phyloP scores from a whole-genome alignment of 2,888 invertebrate genomes.

The Eupithecia pulchellata region DNA sequence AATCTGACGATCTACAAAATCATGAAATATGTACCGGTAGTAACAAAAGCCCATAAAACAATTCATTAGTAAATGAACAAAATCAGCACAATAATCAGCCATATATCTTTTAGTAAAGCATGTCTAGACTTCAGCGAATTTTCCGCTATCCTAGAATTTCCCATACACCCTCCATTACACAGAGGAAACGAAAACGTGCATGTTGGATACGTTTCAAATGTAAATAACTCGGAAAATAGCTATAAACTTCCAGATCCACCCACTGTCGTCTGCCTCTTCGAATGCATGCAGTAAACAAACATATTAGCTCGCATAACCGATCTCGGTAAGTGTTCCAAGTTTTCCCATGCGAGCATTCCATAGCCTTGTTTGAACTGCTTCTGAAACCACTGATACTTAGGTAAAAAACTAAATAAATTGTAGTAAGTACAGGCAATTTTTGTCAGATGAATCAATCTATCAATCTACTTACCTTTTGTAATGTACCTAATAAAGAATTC shows the following conservation, averaged over 20 bases:
- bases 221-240: slow-evolving; percentile 63
- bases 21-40: neutral
- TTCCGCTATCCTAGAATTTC: slow-evolving; percentile 15
- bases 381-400: slow-evolving; percentile 7
- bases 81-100: neutral
- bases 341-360: neutral
- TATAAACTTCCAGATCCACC: slow-evolving; percentile 54
- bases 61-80: neutral
- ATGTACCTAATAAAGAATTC: no score
- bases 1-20: neutral
- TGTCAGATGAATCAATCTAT: neutral
- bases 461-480: no score
- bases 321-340: slow-evolving; percentile 8
- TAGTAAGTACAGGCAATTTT: neutral
- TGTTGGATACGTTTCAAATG: slow-evolving; percentile 55
- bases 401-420: neutral
- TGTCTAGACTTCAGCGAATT: slow-evolving; percentile 15
- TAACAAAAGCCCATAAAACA: neutral
- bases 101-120: neutral
- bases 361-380: slow-evolving; percentile 12
- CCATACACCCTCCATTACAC: slow-evolving; percentile 27
- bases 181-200: slow-evolving; percentile 38
- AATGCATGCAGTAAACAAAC: slow-evolving; percentile 68
- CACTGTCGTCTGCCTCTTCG: slow-evolving; percentile 40
- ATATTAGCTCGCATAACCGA: slow-evolving; percentile 59